Conservation (phyloP, 2,888 invertebrate genomes). For the Chymomyza procnemis region DNA sequence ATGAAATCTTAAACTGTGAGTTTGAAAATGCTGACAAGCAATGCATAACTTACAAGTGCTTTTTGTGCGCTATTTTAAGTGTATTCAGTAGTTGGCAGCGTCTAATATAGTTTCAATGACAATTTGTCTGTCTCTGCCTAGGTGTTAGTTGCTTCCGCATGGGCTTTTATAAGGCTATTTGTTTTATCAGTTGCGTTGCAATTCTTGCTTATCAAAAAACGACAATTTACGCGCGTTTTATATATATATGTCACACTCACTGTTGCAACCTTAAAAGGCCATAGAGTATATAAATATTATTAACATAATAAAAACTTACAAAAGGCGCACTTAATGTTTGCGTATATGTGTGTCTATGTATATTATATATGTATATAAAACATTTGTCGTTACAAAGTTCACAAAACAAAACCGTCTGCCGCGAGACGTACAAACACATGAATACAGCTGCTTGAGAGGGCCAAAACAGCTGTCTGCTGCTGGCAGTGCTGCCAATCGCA, state of each 20-base stretch:
- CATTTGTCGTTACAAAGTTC: neutral
- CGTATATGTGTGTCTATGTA: slow-evolving; percentile 1
- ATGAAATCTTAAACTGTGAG: too few relatives aligned
- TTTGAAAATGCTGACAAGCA: too few relatives aligned
- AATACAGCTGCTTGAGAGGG: too few relatives aligned
- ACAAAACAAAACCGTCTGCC: neutral
- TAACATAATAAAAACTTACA: neutral
- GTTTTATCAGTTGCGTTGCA: slow-evolving; percentile 34
- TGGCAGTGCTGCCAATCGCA: too few relatives aligned
- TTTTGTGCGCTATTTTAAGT: neutral
- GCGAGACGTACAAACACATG: neutral
- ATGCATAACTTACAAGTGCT: too few relatives aligned
- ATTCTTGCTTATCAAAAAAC: slow-evolving; percentile 37
- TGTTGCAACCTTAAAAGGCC: neutral
- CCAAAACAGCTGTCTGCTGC: too few relatives aligned
- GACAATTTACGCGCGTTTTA: too few relatives aligned
- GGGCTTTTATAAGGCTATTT: slow-evolving; percentile 33
- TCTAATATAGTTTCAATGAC: slow-evolving; percentile 49
- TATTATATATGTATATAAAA: neutral
- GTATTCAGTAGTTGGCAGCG: neutral
- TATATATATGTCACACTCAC: slow-evolving; percentile 5
- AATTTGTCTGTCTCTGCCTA: slow-evolving; percentile 30
- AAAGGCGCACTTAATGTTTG: neutral
- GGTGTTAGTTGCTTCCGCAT: slow-evolving; percentile 43
- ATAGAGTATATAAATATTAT: neutral